Evolutionary conservation across 2,797 vertebrate genomes (phyloP).

Genomic region (Menidia menidia): DNA sequence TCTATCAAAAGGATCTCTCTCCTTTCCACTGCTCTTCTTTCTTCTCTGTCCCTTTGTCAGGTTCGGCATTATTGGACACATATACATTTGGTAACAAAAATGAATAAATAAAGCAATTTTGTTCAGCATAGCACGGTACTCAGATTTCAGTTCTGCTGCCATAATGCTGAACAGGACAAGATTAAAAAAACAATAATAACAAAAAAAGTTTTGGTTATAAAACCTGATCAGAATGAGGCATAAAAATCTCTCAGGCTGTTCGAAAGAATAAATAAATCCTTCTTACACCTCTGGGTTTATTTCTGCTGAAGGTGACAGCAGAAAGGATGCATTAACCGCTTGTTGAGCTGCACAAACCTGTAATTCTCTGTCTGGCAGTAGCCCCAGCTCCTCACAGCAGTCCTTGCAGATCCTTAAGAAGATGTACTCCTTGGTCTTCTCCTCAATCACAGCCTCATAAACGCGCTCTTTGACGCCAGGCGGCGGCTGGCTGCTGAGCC

Average conservation of each 20-base stretch:
- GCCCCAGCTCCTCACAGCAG: slow-evolving; percentile 94
- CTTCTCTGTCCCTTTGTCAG: too few relatives aligned
- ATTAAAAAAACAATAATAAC: neutral
- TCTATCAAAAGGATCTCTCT: neutral
- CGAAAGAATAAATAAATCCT: neutral
- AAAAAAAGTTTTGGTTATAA: neutral
- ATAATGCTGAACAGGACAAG: too few relatives aligned
- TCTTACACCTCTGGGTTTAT: neutral
- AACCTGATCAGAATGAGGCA: neutral
- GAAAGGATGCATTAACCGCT: neutral
- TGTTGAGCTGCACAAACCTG: slow-evolving; percentile 83
- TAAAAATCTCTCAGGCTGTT: neutral
- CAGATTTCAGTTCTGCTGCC: too few relatives aligned
- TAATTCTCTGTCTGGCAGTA: slow-evolving; percentile 92
- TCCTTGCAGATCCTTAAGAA: slow-evolving; percentile 97
- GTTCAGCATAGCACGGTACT: too few relatives aligned
- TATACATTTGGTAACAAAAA: too few relatives aligned
- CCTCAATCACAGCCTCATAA: slow-evolving; percentile 96
- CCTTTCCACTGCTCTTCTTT: too few relatives aligned
- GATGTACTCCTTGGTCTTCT: slow-evolving; percentile 99
- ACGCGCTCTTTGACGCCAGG: slow-evolving; percentile 97
- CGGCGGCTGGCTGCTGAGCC: slow-evolving; percentile 85
- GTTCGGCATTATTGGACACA: too few relatives aligned
- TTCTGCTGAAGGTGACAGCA: neutral
- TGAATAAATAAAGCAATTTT: too few relatives aligned